Conservation (phyloP, 2,888 invertebrate genomes). For the Alitta virens region DNA sequence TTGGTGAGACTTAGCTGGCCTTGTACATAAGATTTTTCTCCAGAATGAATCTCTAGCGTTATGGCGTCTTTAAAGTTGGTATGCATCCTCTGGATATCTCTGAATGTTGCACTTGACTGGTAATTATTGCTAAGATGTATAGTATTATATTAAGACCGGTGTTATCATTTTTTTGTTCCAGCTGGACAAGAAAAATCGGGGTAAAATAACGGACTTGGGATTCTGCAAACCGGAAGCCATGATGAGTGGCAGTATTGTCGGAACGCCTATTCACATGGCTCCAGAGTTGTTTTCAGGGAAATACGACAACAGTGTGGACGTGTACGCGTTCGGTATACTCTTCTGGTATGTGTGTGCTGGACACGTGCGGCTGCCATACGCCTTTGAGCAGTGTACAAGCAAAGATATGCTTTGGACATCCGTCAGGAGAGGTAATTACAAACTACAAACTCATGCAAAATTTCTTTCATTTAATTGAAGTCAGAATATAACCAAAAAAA, state of each 20-base stretch:
- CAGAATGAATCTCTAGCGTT: too few relatives aligned
- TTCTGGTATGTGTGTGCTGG: constrained; percentile 90
- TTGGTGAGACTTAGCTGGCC: too few relatives aligned
- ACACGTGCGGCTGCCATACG: constrained; percentile 72
- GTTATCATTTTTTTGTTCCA: constrained; percentile 39
- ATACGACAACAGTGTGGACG: constrained; percentile 81
- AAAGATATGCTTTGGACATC: constrained; percentile 84
- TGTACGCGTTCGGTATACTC: constrained; percentile 85
- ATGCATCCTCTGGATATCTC: too few relatives aligned
- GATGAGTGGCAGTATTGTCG: constrained; percentile 86
- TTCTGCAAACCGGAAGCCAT: constrained; percentile 88
- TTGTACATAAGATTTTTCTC: too few relatives aligned
- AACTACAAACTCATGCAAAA: too few relatives aligned
- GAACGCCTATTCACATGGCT: constrained; percentile 84
- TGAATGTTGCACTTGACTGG: too few relatives aligned
- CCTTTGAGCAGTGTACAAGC: constrained; percentile 79
- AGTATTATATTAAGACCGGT: background rate
- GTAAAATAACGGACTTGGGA: constrained; percentile 81
- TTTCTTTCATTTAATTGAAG: too few relatives aligned
- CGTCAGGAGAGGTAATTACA: constrained; percentile 77
- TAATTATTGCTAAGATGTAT: too few relatives aligned
- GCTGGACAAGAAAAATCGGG: constrained; percentile 71
- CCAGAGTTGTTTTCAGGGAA: constrained; percentile 79
- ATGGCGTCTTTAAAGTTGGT: too few relatives aligned
- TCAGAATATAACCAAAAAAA: too few relatives aligned